Base-by-base conservation (phyloP, 1,140 invertebrate species). In the Monochamus saltuarius region DNA sequence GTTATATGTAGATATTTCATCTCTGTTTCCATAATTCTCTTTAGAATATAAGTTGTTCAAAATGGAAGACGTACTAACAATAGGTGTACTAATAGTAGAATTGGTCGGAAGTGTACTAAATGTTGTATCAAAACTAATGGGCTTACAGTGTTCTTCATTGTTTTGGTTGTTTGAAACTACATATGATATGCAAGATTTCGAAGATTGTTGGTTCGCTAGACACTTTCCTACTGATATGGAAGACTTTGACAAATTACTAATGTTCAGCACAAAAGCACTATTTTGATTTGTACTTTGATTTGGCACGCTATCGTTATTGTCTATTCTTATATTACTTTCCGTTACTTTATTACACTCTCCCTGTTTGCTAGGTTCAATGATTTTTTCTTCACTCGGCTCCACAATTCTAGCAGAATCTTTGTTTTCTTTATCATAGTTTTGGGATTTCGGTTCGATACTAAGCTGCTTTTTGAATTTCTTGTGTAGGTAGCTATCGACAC, bases 391-490 rank as follows among this genome's bases (percentile, higher is more conserved):
- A 74, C 67, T 69, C 59, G 36, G 36, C 56, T 68, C 70, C 67
- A 52, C 43, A 55, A 61, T 73, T 52, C 59, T 51, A 60, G 60
- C 34, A n/a, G 51, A 37, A 36, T 61, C 52, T 62, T 72, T 67
- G 61, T 68, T 69, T 49, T 69, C 55, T 62, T 67, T 60, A 53
- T 64, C 56, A 56, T 29, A 29, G 6, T 70, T 71, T 62, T 73
- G 64, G n/a, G 71, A 68, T 62, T 53, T 67, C 59, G 72, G 69
- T 57, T 77, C 80, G 45, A 75, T 79, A 81, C 87, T 88, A 63
- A 89, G 86, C 80, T 91, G 84, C 74, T 92, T 92, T 78, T 94
- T 93, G 76, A 94, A 94, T 75, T 94, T 94, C 74, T 94, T 94
- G 74, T 94, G 91, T 77, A 91, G 81, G 80, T 94, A 94, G 70